Evolutionary conservation across 2,113 vertebrate species (phyloP).

Genomic region (Chascanopsetta lugubris): DNA sequence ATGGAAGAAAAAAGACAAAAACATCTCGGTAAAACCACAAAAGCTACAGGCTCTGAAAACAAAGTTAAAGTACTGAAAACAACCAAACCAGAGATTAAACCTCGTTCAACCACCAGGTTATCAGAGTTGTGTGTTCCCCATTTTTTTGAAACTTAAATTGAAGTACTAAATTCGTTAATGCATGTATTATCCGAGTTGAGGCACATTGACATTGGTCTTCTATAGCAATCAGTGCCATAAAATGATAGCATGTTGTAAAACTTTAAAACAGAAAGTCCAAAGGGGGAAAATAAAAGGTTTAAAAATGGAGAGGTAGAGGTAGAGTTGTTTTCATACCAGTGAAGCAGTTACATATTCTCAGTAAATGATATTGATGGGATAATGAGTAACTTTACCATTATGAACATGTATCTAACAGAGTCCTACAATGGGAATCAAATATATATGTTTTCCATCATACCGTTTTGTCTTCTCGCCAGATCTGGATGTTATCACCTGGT

Average conservation of each 20-base stretch:
- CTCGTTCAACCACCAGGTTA: too few species aligned
- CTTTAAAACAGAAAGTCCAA: constrained; percentile 1
- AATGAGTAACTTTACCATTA: not conserved
- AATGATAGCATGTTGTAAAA: not conserved
- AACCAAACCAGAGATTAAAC: not conserved
- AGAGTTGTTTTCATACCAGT: not conserved
- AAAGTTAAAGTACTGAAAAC: not conserved
- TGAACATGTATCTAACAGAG: not conserved
- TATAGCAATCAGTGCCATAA: not conserved
- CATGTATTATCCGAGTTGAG: not conserved
- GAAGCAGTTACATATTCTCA: not conserved
- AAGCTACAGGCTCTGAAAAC: not conserved
- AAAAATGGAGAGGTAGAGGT: not conserved
- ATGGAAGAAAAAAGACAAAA: not conserved
- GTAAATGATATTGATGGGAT: not conserved
- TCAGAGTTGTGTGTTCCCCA: too few species aligned
- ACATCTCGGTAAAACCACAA: not conserved
- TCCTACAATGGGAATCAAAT: not conserved
- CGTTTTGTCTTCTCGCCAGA: not conserved
- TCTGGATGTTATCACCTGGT: not conserved
- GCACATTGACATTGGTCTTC: not conserved
- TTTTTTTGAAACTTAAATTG: not conserved
- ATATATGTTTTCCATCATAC: not conserved
- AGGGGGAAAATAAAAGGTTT: constrained; percentile 7
- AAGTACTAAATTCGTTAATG: not conserved